phyloP scores from a whole-genome alignment of 53 echinoderm and acorn worm species.

The Patiria pectinifera region DNA sequence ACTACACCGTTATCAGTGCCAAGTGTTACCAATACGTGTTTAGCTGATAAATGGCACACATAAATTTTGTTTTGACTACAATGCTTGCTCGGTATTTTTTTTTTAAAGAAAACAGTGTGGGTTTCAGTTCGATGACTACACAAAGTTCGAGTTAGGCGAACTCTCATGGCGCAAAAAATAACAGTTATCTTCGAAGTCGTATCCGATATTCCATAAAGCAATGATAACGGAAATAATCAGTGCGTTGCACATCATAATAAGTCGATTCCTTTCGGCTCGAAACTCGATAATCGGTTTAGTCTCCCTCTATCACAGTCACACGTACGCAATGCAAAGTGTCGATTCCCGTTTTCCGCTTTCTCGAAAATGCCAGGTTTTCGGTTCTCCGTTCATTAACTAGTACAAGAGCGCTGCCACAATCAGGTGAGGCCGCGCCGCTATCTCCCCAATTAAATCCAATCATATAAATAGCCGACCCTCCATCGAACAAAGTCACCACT shows the following conservation, averaged over 20 bases:
- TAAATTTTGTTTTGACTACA: background rate
- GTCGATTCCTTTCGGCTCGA: background rate
- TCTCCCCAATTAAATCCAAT: background rate
- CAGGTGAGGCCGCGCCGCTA: background rate
- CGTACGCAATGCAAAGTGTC: background rate
- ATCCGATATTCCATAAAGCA: too few relatives aligned
- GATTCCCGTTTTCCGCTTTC: background rate
- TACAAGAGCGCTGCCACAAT: background rate
- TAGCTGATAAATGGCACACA: background rate
- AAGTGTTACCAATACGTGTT: too few relatives aligned
- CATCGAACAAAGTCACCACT: conserved; percentile 7
- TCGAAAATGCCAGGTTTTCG: background rate
- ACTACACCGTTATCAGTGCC: too few relatives aligned
- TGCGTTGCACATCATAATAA: background rate
- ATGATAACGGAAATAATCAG: too few relatives aligned
- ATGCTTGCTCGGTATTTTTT: too few relatives aligned
- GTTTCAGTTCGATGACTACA: too few relatives aligned
- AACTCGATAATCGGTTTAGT: background rate
- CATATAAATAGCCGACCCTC: background rate
- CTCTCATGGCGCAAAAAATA: too few relatives aligned
- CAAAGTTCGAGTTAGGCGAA: too few relatives aligned
- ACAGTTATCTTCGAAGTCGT: too few relatives aligned
- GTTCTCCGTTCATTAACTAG: background rate
- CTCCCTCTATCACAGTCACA: background rate
- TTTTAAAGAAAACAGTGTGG: too few relatives aligned